phyloP scores from a whole-genome alignment of 2,888 invertebrate genomes.

The Belgica antarctica region DNA sequence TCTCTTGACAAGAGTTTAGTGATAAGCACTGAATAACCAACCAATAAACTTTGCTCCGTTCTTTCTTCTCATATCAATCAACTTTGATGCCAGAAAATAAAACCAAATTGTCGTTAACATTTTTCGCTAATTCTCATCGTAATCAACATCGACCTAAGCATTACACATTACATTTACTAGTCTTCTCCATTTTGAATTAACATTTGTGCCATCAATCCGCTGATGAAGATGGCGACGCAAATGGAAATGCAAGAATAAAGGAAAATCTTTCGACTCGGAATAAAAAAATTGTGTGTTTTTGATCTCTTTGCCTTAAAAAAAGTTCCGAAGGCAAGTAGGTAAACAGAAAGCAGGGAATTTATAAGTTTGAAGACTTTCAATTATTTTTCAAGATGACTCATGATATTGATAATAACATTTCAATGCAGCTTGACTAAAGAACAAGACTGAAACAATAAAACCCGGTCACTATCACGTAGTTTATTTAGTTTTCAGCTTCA shows the following conservation, averaged over 20 bases:
- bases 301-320: too few species aligned
- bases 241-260: background rate
- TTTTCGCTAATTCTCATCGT: background rate
- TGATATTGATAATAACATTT: too few species aligned
- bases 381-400: too few species aligned
- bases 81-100: background rate
- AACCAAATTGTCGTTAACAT: conserved; percentile 17
- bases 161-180: background rate
- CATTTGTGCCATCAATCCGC: background rate
- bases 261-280: conserved; percentile 6
- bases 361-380: too few species aligned
- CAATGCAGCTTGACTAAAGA: too few species aligned
- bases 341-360: too few species aligned
- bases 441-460: too few species aligned
- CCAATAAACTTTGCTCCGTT: background rate
- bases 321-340: too few species aligned
- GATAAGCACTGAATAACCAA: background rate
- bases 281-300: too few species aligned
- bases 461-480: too few species aligned
- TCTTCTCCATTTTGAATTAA: conserved; percentile 19
- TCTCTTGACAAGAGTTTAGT: background rate
- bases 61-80: conserved; percentile 8
- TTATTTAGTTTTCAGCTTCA: too few species aligned
- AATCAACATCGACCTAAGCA: background rate
- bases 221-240: too few species aligned